Conservation (phyloP, 2,113 vertebrate genomes). For the Ailuropoda melanoleuca region DNA sequence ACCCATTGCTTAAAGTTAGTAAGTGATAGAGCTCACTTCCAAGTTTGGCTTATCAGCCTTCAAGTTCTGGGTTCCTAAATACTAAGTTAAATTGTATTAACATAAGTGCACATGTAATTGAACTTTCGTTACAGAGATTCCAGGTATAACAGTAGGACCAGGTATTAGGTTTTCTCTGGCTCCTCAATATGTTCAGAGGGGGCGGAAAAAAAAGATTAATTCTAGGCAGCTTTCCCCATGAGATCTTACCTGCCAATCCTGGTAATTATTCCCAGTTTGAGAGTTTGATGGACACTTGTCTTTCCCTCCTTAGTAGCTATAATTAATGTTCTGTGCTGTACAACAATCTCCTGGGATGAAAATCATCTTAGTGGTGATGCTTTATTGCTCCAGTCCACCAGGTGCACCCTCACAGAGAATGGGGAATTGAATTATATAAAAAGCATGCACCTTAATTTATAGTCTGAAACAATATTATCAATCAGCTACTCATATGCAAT, state of each 20-base stretch:
- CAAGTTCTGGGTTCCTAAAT: neutral
- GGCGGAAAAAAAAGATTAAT: neutral
- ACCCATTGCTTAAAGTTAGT: neutral
- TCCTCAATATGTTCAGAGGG: neutral
- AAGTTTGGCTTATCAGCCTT: neutral
- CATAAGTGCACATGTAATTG: neutral
- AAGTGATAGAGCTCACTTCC: neutral
- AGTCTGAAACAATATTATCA: constrained; percentile 52
- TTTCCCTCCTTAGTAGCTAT: constrained; percentile 15
- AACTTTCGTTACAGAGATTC: neutral
- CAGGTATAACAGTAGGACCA: neutral
- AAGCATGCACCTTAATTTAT: constrained; percentile 26
- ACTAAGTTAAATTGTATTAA: neutral
- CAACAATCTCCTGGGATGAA: constrained; percentile 32
- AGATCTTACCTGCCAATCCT: neutral
- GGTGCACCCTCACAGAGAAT: neutral
- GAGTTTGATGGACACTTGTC: constrained; percentile 47
- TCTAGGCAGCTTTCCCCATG: neutral
- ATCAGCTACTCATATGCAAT: neutral
- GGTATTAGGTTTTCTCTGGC: neutral
- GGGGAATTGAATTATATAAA: neutral
- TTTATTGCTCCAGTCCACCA: constrained; percentile 34
- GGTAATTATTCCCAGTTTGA: neutral
- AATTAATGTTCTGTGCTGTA: constrained; percentile 43
- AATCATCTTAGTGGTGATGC: neutral